phyloP scores from a whole-genome alignment of 2,113 vertebrate species.

The Shinisaurus crocodilurus region DNA sequence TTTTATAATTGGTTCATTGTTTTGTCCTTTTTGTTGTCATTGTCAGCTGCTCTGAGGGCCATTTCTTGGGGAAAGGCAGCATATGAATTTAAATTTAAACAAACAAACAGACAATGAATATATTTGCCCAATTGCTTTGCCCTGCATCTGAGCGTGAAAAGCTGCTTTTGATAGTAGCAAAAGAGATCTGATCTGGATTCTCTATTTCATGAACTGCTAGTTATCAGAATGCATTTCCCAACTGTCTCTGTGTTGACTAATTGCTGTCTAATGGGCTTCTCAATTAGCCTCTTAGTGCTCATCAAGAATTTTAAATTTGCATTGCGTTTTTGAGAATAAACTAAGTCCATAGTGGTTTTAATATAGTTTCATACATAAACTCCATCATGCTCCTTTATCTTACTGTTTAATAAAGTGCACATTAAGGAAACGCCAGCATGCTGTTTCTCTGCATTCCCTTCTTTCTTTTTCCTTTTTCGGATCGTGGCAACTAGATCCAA shows the following conservation, averaged over 20 bases:
- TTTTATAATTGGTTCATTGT: background rate
- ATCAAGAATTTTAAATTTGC: conserved; percentile 36
- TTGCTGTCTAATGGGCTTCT: conserved; percentile 30
- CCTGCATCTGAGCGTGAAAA: background rate
- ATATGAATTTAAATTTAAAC: background rate
- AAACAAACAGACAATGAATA: background rate
- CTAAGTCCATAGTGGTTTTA: background rate
- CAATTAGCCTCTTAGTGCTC: conserved; percentile 27
- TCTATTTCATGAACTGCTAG: background rate
- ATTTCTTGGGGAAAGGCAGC: background rate
- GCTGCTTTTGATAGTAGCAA: conserved; percentile 1
- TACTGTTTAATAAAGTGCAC: background rate
- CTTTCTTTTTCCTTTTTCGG: too few relatives aligned
- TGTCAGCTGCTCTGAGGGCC: background rate
- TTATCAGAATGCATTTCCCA: conserved; percentile 25
- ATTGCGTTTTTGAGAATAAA: conserved; percentile 8
- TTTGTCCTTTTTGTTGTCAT: background rate
- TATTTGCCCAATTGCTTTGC: background rate
- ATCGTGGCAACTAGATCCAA: background rate
- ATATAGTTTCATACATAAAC: conserved; percentile 9
- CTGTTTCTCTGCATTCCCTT: background rate
- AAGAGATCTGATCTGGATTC: background rate
- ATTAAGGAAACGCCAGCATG: background rate
- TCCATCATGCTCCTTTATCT: background rate
- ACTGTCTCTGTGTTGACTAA: conserved; percentile 30